A percentile compares a stretch with the other conserved stretches of the same genome.
Conservation (phyloP, 2,113 vertebrate genomes). For the Gopherus evgoodei region DNA sequence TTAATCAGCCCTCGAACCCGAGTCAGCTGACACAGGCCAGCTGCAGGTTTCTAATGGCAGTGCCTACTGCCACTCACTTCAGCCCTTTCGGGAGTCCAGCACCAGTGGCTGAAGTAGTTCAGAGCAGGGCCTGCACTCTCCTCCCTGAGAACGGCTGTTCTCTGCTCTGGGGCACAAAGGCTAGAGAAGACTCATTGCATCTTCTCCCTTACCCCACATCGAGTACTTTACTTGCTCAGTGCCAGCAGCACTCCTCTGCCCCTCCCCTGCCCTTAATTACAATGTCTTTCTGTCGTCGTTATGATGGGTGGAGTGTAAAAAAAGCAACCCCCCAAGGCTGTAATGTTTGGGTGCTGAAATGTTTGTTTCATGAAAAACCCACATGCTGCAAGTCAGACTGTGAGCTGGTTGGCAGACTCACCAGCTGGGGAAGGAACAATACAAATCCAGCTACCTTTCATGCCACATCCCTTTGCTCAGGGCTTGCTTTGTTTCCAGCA, state of each 20-base stretch:
- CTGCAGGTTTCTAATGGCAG: too few species aligned
- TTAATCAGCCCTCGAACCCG: too few species aligned
- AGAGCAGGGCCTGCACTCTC: neutral
- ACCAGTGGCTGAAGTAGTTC: neutral
- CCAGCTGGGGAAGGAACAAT: neutral
- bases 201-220: neutral
- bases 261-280: too few species aligned
- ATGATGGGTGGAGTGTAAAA: neutral
- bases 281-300: too few species aligned
- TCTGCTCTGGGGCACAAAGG: neutral
- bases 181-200: neutral
- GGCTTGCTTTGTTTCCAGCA: neutral
- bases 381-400: neutral
- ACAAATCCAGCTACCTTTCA: neutral
- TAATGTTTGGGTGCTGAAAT: neutral
- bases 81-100: neutral
- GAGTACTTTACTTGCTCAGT: too few species aligned
- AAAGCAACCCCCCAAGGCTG: neutral
- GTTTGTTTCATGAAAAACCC: neutral
- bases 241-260: too few species aligned
- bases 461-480: neutral
- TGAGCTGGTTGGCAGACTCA: neutral
- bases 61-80: neutral
- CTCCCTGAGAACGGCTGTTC: neutral
- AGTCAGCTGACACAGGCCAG: too few species aligned